Evolutionary conservation across 2,113 vertebrate species (phyloP).

Genomic region (Pseudorhombus dupliciocellatus): DNA sequence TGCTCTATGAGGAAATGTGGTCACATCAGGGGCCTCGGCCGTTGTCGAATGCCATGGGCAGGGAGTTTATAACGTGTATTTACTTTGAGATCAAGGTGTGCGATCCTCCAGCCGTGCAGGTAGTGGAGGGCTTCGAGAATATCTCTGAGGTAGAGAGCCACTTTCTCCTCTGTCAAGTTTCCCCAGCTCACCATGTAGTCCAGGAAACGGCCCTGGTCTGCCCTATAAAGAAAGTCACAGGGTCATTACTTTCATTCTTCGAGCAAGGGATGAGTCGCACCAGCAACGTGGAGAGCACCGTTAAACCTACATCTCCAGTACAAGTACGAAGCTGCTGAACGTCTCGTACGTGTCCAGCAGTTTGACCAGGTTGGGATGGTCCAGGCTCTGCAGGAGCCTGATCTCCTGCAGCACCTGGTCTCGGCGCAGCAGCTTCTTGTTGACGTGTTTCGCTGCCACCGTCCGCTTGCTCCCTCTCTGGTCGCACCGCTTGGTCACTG

Average conservation of each 20-base stretch:
- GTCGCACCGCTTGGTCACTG: conserved; percentile 94
- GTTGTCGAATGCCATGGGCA: no score
- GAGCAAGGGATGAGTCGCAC: not conserved
- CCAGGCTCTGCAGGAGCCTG: conserved; percentile 89
- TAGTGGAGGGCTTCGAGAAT: conserved; percentile 96
- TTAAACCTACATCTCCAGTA: conserved; percentile 91
- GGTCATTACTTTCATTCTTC: not conserved
- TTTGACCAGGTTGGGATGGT: conserved; percentile 91
- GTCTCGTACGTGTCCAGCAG: conserved; percentile 96
- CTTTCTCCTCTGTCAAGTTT: conserved; percentile 96
- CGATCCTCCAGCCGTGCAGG: conserved; percentile 97
- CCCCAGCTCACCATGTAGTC: conserved; percentile 97
- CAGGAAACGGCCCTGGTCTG: conserved; percentile 95
- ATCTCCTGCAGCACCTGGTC: conserved; percentile 96
- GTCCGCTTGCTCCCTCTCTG: conserved; percentile 91
- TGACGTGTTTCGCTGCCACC: conserved; percentile 94
- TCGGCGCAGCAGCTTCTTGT: conserved; percentile 95
- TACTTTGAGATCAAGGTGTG: conserved; percentile 97
- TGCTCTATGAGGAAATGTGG: no score
- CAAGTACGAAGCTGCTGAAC: conserved; percentile 88
- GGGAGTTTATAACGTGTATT: not conserved
- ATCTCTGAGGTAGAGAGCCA: conserved; percentile 92
- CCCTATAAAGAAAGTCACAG: conserved; percentile 77
- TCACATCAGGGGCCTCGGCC: no score
- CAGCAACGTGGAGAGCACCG: not conserved